A percentile compares a stretch with the other conserved stretches of the same genome.
phyloP scores from a whole-genome alignment of 2,113 vertebrate species.

The Mus spicilegus region DNA sequence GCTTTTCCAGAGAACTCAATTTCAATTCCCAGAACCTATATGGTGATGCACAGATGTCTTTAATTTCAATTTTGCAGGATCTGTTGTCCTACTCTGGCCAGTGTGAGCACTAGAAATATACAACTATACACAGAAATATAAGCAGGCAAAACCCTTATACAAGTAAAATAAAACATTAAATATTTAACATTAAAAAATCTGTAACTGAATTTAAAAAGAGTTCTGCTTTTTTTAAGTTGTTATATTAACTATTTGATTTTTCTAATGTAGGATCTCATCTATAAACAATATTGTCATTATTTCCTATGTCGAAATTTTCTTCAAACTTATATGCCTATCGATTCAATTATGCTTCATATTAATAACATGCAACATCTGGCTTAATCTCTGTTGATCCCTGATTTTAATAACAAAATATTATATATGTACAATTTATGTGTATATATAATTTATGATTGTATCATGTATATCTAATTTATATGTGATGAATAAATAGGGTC shows the following conservation, averaged over 20 bases:
- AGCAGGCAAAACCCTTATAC: background rate
- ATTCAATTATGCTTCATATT: background rate
- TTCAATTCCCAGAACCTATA: background rate
- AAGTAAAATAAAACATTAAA: background rate
- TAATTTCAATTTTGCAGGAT: background rate
- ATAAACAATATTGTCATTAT: constrained; percentile 19
- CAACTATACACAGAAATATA: background rate
- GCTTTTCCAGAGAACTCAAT: background rate
- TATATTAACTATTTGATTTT: constrained; percentile 70
- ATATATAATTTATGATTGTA: background rate
- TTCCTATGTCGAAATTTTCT: constrained; percentile 49
- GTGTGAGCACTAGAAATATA: background rate
- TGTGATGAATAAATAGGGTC: background rate
- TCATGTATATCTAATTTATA: background rate
- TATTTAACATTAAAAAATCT: background rate
- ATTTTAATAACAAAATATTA: background rate
- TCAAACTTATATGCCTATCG: background rate
- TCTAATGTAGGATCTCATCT: constrained; percentile 5
- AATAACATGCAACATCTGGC: background rate
- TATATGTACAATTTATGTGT: background rate
- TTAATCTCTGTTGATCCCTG: constrained; percentile 7
- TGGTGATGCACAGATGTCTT: background rate
- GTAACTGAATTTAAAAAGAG: constrained; percentile 56
- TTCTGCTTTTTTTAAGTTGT: constrained; percentile 70
- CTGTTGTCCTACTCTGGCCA: background rate